Evolutionary conservation across 2,888 invertebrate species (phyloP).

Genomic region (Lithodes maja): DNA sequence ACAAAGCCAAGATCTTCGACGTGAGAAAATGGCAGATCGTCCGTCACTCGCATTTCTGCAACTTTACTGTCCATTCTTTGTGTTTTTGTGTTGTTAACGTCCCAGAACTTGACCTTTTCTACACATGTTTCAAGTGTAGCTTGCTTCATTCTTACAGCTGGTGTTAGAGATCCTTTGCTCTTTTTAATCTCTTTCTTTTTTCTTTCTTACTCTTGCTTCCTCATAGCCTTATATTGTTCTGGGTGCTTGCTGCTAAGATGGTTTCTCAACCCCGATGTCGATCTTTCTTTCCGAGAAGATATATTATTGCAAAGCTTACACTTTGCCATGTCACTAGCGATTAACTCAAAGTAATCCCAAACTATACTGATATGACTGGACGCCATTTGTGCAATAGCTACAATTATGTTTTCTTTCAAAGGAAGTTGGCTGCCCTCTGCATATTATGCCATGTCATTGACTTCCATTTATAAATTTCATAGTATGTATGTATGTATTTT

Average conservation of each 20-base stretch:
- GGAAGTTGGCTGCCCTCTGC: no score
- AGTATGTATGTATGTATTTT: no score
- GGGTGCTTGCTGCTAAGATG: slow-evolving; percentile 23
- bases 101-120: background rate
- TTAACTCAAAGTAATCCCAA: no score
- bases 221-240: slow-evolving; percentile 17
- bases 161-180: slow-evolving; percentile 25
- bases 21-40: slow-evolving; percentile 34
- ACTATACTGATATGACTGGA: no score
- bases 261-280: slow-evolving; percentile 32
- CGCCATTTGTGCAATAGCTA: no score
- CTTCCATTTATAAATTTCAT: no score
- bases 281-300: slow-evolving; percentile 12
- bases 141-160: slow-evolving; percentile 18
- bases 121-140: slow-evolving; percentile 26
- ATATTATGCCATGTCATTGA: no score
- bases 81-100: slow-evolving; percentile 28
- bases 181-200: slow-evolving; percentile 21
- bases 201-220: slow-evolving; percentile 15
- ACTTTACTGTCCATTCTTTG: slow-evolving; percentile 26
- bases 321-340: slow-evolving; percentile 15
- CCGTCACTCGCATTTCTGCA: slow-evolving; percentile 20
- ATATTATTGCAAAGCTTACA: slow-evolving; percentile 26
- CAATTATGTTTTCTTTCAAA: no score
- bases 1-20: slow-evolving; percentile 6